phyloP scores from a whole-genome alignment of 2,113 vertebrate genomes.

The Alouatta palliata region DNA sequence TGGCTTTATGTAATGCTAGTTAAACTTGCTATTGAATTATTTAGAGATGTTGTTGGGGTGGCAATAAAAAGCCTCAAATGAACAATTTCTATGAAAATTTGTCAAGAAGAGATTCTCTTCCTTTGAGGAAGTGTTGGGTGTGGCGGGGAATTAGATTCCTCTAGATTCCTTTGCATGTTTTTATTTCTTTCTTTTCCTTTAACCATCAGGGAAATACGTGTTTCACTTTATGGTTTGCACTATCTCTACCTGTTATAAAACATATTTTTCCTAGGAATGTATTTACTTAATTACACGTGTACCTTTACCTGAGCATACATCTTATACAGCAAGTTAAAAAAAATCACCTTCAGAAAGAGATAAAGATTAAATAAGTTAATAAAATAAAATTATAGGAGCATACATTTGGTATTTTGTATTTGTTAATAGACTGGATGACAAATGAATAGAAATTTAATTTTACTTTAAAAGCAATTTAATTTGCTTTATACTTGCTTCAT shows the following conservation, averaged over 20 bases:
- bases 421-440: background rate
- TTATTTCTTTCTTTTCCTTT: background rate
- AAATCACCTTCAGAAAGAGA: background rate
- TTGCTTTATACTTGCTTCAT: background rate
- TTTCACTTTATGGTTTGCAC: background rate
- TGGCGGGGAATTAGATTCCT: background rate
- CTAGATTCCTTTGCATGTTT: background rate
- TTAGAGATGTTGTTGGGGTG: background rate
- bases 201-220: background rate
- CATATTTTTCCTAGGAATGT: background rate
- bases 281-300: background rate
- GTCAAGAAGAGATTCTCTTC: background rate
- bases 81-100: constrained; percentile 18
- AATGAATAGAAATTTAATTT: background rate
- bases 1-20: constrained; percentile 18
- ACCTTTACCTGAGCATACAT: background rate
- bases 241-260: background rate
- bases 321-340: background rate
- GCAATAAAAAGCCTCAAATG: background rate
- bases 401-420: background rate
- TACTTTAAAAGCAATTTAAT: background rate
- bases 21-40: constrained; percentile 1
- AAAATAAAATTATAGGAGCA: background rate
- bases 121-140: background rate
- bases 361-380: background rate